Conservation (phyloP, 2,888 invertebrate species). For the Drosophila parthenogenetica region DNA sequence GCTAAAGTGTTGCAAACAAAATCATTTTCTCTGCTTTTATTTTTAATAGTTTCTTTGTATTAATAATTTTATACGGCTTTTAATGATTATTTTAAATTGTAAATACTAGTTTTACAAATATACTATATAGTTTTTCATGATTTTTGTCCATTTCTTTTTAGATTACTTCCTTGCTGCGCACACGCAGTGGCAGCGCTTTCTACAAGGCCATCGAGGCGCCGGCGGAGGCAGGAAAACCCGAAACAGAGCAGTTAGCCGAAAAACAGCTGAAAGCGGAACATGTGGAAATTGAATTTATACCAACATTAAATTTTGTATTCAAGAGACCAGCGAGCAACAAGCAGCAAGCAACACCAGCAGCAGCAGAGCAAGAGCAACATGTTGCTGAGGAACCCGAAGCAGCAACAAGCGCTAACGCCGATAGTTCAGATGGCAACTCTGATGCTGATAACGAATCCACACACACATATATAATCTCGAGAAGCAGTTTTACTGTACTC, state of each 20-base stretch:
- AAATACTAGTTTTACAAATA: too few relatives aligned
- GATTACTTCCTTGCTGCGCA: slow-evolving; percentile 84
- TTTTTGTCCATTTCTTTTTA: slow-evolving; percentile 46
- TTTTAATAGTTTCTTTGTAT: too few relatives aligned
- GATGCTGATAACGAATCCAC: slow-evolving; percentile 65
- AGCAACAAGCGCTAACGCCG: slow-evolving; percentile 29
- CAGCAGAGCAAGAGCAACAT: slow-evolving; percentile 47
- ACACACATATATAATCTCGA: slow-evolving; percentile 75
- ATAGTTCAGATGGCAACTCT: slow-evolving; percentile 30
- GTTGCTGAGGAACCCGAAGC: slow-evolving; percentile 30
- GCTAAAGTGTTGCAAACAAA: too few relatives aligned
- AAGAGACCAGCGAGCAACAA: slow-evolving; percentile 15
- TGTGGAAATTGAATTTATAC: slow-evolving; percentile 78
- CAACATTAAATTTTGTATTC: slow-evolving; percentile 80
- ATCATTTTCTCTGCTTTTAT: too few relatives aligned
- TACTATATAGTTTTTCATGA: neutral
- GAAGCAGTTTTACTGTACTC: slow-evolving; percentile 57
- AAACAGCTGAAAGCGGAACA: slow-evolving; percentile 40
- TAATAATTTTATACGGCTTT: too few relatives aligned
- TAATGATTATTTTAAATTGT: too few relatives aligned
- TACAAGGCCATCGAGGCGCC: slow-evolving; percentile 67
- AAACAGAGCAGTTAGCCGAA: slow-evolving; percentile 20
- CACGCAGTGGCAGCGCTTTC: slow-evolving; percentile 74
- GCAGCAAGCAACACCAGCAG: slow-evolving; percentile 15
- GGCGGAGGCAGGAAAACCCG: slow-evolving; percentile 35